Base-by-base conservation (phyloP, 2,888 invertebrate genomes). In the Melanotus villosus region DNA sequence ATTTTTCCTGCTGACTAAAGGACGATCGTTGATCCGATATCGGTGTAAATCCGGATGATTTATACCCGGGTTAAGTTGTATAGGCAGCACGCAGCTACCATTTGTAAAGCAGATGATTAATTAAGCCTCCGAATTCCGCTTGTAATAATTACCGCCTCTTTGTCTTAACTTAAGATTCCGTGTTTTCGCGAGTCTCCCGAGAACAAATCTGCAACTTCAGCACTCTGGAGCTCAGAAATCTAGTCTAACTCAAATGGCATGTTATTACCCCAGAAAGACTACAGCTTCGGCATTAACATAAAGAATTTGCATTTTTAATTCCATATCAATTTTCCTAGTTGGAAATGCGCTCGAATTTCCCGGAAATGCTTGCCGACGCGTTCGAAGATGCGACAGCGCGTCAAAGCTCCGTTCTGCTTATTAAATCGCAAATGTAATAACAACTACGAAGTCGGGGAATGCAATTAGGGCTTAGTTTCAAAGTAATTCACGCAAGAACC, bases 41-140 rank as follows among this genome's bases (percentile, higher is more conserved):
- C n/a, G 32, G 59, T 34, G 59, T 19, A 60, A 67, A 67, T 54
- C 52, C 32, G 26, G 59, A 32, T 67, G 72, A 72, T 72, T 74
- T 72, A 72, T 69, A 45, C 38, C 19, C 16, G 50, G 57, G 63
- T 71, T 73, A 69, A 68, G 58, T 50, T 66, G 62, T 73, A 73
- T 73, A 69, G 59, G 69, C 66, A 71, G 60, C 70, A 71, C 68
- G 65, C 64, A 69, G 70, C 54, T 64, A 66, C 68, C 60, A 73
- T 71, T 71, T 70, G 63, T 69, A 68, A 56, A 64, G 68, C 52
- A 41, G 65, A 73, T 73, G 71, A 71, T 73, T 70, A 68, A 73
- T 73, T 73, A 71, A 58, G 41, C 64, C 65, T 63, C 65, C 52
- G 58, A 71, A 60, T 60, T 58, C 43, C 63, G 60, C 60, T 36